Conservation (phyloP, 2,113 vertebrate genomes). For the Plectropomus leopardus region DNA sequence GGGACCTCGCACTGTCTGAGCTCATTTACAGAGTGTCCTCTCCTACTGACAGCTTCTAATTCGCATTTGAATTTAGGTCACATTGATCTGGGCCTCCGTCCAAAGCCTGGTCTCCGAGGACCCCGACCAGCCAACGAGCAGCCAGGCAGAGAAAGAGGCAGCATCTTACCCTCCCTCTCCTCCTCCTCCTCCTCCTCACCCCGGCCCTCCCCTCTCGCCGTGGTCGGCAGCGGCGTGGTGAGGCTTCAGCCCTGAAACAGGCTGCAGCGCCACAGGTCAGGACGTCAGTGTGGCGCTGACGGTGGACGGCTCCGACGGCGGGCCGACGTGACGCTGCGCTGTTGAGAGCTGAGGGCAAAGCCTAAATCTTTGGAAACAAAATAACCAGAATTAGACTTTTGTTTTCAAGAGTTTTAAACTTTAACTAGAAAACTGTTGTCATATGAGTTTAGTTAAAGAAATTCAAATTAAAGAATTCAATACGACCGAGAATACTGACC, state of each 20-base stretch:
- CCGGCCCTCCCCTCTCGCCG: neutral
- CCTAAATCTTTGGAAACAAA: neutral
- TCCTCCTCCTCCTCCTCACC: neutral
- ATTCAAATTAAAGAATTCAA: neutral
- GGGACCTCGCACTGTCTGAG: constrained; percentile 75
- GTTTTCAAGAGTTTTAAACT: neutral
- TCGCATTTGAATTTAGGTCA: constrained; percentile 87
- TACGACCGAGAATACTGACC: too few species aligned
- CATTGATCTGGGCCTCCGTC: constrained; percentile 84
- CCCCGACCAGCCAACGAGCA: constrained; percentile 39
- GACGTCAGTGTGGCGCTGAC: neutral
- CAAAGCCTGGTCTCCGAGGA: constrained; percentile 77
- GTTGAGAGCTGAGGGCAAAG: neutral
- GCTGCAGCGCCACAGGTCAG: constrained; percentile 54
- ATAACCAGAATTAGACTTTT: neutral
- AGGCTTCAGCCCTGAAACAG: constrained; percentile 52
- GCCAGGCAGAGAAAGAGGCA: constrained; percentile 55
- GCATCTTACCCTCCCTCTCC: constrained; percentile 33
- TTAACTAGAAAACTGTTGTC: neutral
- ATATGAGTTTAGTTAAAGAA: neutral
- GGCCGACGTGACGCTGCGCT: neutral
- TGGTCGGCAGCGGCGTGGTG: constrained; percentile 24
- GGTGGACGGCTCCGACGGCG: neutral
- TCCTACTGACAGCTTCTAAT: constrained; percentile 81
- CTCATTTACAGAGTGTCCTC: constrained; percentile 84